Conservation (phyloP, 1,140 invertebrate species). For the Aradophagus sp. region DNA sequence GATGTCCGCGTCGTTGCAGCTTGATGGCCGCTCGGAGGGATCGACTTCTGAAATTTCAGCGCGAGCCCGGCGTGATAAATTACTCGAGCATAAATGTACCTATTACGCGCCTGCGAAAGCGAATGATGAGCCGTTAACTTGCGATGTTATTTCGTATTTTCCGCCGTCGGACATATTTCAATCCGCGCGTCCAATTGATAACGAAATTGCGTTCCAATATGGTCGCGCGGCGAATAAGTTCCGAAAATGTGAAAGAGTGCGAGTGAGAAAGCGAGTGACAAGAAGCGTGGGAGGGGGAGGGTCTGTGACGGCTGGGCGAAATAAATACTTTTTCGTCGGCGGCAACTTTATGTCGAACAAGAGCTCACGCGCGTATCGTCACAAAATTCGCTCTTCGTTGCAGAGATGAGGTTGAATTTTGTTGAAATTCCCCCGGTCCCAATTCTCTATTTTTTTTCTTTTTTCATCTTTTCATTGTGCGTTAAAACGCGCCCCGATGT, state of each 20-base stretch:
- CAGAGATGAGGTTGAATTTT: conserved; percentile 4
- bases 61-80: conserved; percentile 31
- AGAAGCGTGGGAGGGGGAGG: no score
- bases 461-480: no score
- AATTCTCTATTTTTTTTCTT: no score
- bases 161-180: conserved; percentile 14
- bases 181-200: conserved; percentile 22
- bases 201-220: conserved; percentile 22
- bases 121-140: conserved; percentile 37
- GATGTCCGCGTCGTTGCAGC: conserved; percentile 28
- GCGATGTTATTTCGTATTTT: conserved; percentile 29
- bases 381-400: background rate
- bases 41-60: conserved; percentile 34
- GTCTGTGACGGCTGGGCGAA: background rate
- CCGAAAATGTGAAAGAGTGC: conserved; percentile 6
- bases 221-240: conserved; percentile 16
- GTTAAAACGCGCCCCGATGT: no score
- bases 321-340: conserved; percentile 15
- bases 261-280: no score
- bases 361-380: no score
- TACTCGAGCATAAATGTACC: conserved; percentile 37
- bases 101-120: conserved; percentile 16
- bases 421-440: no score
- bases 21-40: conserved; percentile 34
- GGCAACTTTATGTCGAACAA: conserved; percentile 15